Base-by-base conservation (phyloP, 2,113 vertebrate genomes). In the Pogonocichla stellata region DNA sequence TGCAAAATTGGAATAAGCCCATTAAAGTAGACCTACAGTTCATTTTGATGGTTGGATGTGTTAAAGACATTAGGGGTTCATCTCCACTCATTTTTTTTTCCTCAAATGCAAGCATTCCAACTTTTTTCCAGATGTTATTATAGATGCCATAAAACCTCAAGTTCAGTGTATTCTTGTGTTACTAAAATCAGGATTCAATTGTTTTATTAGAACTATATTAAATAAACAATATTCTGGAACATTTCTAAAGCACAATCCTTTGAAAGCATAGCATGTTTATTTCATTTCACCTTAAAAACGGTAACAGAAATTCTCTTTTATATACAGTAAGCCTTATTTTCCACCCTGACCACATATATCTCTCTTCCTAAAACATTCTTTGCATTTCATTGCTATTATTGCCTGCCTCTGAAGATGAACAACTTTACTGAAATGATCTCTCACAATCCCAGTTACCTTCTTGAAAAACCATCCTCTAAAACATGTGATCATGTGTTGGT, bases 131-230 rank as follows among this genome's bases (percentile, higher is more conserved):
- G 50, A 51, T 19, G 8, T 22, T 56, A 13, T 47, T 70, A 50
- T 53, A 83, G 47, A 75, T 34, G 1, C 1, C 5, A 2, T 29
- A 72, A 36, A 85, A 60, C 22, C 45, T 75, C n/a, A 42, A 87
- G 26, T 79, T 64, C 13, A 43, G 2, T 14, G 34, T 50, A 22
- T 31, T 62, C 26, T 38, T 78, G 12, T 47, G 83, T 77, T n/a
- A 78, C 3, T 47, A 42, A 62, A 57, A 1, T 8, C 11, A 42
- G 4, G 0, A 2, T 42, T 33, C 36, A 57, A 25, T 9, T 77
- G 11, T 57, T 73, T 67, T 56, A 58, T 78, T 73, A 48, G 45
- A 83, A 48, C 6, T 36, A 65, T 28, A 62, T 36, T 36, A 14
- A 67, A 48, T 33, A 62, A 80, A 61, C 80, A 40, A 45, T 8